Conservation (phyloP, 2,888 invertebrate species). For the Ormyrus rosae region DNA sequence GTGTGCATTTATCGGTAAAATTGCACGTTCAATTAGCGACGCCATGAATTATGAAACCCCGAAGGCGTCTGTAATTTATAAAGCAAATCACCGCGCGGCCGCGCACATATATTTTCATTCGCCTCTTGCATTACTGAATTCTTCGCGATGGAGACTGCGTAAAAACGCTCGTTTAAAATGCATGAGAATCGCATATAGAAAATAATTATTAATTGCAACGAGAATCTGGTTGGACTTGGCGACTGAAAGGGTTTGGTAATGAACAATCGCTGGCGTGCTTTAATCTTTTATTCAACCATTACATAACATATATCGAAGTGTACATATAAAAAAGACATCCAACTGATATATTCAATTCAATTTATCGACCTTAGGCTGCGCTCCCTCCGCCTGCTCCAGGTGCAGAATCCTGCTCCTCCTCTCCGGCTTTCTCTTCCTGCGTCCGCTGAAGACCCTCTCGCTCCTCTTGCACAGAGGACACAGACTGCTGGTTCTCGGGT, state of each 20-base stretch:
- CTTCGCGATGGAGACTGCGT: not conserved
- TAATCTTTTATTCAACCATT: slow-evolving; percentile 36
- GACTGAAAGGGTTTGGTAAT: slow-evolving; percentile 48
- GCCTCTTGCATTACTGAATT: too few species aligned
- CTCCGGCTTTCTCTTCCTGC: slow-evolving; percentile 14
- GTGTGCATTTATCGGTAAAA: not conserved
- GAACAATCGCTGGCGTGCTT: slow-evolving; percentile 1
- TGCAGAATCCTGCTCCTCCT: slow-evolving; percentile 22
- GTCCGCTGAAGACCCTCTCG: not conserved
- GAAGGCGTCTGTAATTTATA: not conserved
- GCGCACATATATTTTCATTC: too few species aligned
- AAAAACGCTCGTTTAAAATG: not conserved
- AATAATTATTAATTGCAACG: not conserved
- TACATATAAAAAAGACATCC: too few species aligned
- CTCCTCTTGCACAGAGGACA: slow-evolving; percentile 46
- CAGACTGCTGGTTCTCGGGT: not conserved
- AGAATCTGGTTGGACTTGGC: slow-evolving; percentile 1
- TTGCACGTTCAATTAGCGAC: not conserved
- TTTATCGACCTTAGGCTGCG: slow-evolving; percentile 39
- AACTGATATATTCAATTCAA: not conserved
- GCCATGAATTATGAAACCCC: slow-evolving; percentile 3
- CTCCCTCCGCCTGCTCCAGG: not conserved
- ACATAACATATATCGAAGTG: slow-evolving; percentile 12
- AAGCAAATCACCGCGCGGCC: too few species aligned
- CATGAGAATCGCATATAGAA: not conserved